phyloP scores from a whole-genome alignment of 2,113 vertebrate genomes.

The Erpornis zantholeuca region DNA sequence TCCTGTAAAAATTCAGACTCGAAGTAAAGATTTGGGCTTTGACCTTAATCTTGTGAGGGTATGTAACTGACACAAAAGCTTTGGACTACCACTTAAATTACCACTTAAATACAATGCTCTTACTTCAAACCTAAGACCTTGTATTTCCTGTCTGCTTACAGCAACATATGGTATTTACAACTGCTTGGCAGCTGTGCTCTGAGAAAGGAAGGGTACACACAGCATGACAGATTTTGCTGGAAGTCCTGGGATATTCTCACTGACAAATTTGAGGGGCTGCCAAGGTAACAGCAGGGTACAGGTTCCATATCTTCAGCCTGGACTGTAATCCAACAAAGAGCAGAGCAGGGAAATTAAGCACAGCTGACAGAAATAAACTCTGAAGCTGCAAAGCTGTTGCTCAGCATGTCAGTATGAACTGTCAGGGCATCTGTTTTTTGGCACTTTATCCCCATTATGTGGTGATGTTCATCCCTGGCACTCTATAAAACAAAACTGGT shows the following conservation, averaged over 20 bases:
- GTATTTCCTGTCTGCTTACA: background rate
- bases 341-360: background rate
- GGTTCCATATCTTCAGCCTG: background rate
- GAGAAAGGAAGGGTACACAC: background rate
- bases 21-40: background rate
- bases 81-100: background rate
- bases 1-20: background rate
- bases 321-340: background rate
- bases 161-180: conserved; percentile 19
- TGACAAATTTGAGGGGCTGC: conserved; percentile 31
- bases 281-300: conserved; percentile 30
- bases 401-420: background rate
- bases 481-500: background rate
- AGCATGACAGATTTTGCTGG: conserved; percentile 18
- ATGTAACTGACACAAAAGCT: background rate
- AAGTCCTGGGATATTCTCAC: background rate
- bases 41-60: background rate
- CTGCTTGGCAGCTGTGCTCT: conserved; percentile 30
- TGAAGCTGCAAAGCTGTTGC: background rate
- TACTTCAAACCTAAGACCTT: background rate
- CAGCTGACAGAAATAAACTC: conserved; percentile 4
- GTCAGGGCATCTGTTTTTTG: background rate
- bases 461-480: background rate
- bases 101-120: background rate
- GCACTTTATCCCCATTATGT: background rate